phyloP scores from a whole-genome alignment of 1,140 invertebrate genomes.

The Calephelis nemesis region DNA sequence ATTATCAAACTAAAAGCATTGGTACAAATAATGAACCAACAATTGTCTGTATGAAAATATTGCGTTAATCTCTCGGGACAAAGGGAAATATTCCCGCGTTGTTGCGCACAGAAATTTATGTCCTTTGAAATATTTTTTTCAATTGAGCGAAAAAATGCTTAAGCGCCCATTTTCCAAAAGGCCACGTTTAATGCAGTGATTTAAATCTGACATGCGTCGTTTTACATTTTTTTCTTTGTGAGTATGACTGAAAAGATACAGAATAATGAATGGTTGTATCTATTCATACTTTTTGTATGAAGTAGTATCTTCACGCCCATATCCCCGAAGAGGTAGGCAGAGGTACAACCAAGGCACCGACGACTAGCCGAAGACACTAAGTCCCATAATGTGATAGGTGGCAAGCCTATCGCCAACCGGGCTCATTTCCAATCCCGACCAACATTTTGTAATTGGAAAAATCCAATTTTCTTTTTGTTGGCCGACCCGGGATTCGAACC shows the following conservation, averaged over 20 bases:
- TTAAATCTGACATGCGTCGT: slow-evolving; percentile 12
- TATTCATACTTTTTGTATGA: too few species aligned
- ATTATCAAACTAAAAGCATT: background rate
- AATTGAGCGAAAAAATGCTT: slow-evolving; percentile 52
- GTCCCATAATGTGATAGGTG: too few species aligned
- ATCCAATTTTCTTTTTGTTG: too few species aligned
- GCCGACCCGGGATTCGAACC: too few species aligned
- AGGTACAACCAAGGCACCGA: too few species aligned
- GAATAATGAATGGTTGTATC: background rate
- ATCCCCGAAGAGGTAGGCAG: too few species aligned
- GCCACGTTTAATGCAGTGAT: slow-evolving; percentile 39
- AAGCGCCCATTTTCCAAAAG: slow-evolving; percentile 47
- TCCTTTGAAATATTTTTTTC: slow-evolving; percentile 47
- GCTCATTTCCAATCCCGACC: too few species aligned
- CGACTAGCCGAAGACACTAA: too few species aligned
- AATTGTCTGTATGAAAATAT: slow-evolving; percentile 35
- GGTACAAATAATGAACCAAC: slow-evolving; percentile 24
- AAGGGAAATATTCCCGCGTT: slow-evolving; percentile 31
- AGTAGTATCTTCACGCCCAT: too few species aligned
- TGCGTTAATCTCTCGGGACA: slow-evolving; percentile 37
- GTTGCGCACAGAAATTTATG: slow-evolving; percentile 42
- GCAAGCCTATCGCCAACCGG: too few species aligned
- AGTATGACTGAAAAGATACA: background rate
- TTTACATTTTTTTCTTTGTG: slow-evolving; percentile 10
- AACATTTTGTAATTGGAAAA: too few species aligned